Percentiles rank a stretch among this genome's conserved stretches.
Evolutionary conservation across 2,113 vertebrate genomes (phyloP).

Genomic region (Anser cygnoides): DNA sequence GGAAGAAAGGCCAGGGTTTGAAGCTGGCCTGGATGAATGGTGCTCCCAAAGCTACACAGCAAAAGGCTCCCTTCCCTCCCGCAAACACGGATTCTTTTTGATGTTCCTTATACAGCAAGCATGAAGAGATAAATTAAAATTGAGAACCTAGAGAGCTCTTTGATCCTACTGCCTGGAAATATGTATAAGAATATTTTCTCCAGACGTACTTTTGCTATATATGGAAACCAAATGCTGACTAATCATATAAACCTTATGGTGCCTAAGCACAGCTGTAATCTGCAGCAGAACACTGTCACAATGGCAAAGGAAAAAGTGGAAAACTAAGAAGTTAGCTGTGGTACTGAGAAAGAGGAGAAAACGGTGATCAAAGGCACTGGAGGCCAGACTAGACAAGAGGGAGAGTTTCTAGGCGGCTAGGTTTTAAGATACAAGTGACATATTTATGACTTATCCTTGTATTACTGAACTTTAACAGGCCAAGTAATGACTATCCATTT

Average conservation of each 20-base stretch:
- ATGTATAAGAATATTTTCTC: conserved; percentile 67
- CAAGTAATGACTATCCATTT: not conserved
- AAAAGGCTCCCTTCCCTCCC: conserved; percentile 34
- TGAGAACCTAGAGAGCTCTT: conserved; percentile 53
- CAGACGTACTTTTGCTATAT: conserved; percentile 66
- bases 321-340: not conserved
- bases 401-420: conserved; percentile 5
- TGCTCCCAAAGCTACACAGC: conserved; percentile 2
- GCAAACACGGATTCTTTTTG: conserved; percentile 35
- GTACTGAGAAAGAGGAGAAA: conserved; percentile 27
- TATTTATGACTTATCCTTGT: conserved; percentile 58
- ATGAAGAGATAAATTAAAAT: conserved; percentile 71
- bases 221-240: conserved; percentile 76
- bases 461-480: conserved; percentile 21
- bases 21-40: not conserved
- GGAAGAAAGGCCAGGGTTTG: not conserved
- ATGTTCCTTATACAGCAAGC: conserved; percentile 26
- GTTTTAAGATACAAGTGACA: conserved; percentile 44
- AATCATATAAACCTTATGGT: conserved; percentile 68
- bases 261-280: conserved; percentile 61
- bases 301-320: not conserved
- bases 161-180: conserved; percentile 70
- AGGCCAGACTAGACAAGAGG: not conserved
- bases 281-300: conserved; percentile 52
- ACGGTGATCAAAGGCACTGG: conserved; percentile 49